A percentile compares a stretch with the other conserved stretches of the same genome.
Conservation (phyloP, 1,140 invertebrate species). For the Bombus waltoni region DNA sequence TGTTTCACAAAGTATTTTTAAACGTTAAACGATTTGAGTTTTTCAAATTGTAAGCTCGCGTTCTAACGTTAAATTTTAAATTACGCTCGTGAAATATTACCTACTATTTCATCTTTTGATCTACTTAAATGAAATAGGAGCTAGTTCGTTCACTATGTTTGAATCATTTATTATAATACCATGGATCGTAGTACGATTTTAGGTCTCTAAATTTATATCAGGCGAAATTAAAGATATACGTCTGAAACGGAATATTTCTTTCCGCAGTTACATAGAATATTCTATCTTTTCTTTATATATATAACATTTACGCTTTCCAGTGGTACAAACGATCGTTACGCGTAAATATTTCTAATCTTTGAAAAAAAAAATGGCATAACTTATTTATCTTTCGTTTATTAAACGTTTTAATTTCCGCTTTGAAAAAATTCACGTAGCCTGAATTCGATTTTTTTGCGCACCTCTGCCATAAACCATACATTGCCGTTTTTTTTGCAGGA, state of each 20-base stretch:
- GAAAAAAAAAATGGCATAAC: not conserved
- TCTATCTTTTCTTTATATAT: no score
- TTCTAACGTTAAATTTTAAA: not conserved
- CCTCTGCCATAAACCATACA: not conserved
- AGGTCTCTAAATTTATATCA: not conserved
- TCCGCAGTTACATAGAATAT: no score
- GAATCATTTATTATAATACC: no score
- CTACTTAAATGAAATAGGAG: not conserved
- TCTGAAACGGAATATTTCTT: not conserved
- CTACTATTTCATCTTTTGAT: not conserved
- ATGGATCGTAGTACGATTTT: not conserved
- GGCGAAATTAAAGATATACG: not conserved
- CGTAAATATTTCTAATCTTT: not conserved
- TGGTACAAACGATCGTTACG: not conserved
- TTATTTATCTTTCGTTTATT: not conserved
- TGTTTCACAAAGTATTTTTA: not conserved
- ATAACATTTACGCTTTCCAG: not conserved
- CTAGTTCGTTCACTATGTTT: not conserved
- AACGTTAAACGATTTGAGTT: not conserved
- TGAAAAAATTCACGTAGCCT: not conserved
- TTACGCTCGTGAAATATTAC: not conserved
- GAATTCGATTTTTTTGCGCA: not conserved
- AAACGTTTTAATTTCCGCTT: not conserved
- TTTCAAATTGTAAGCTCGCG: not conserved
- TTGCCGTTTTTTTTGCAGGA: not conserved